Evolutionary conservation across 2,797 vertebrate genomes (phyloP).

Genomic region (Xiphorhynchus erythropygius): DNA sequence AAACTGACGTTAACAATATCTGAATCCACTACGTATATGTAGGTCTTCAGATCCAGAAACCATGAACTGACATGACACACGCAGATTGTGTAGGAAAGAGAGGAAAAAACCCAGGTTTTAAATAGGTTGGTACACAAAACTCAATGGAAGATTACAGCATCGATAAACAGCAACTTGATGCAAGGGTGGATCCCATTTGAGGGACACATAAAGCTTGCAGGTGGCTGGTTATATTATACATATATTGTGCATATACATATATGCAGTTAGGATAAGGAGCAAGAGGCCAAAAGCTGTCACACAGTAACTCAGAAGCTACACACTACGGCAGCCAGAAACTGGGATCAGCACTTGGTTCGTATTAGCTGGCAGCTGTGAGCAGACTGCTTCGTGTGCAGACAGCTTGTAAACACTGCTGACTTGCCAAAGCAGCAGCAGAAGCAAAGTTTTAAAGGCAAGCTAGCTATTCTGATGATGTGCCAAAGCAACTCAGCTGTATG

Average conservation of each 20-base stretch:
- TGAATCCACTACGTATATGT: neutral
- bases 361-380: constrained; percentile 30
- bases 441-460: constrained; percentile 9
- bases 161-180: neutral
- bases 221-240: constrained; percentile 11
- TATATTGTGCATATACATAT: constrained; percentile 38
- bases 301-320: constrained; percentile 38
- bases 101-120: neutral
- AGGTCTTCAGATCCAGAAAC: constrained; percentile 4
- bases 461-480: neutral
- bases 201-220: constrained; percentile 3
- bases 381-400: neutral
- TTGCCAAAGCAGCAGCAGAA: constrained; percentile 34
- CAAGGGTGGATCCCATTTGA: constrained; percentile 8
- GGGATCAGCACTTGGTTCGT: neutral
- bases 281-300: constrained; percentile 68
- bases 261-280: constrained; percentile 57
- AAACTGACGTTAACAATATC: neutral
- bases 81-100: neutral
- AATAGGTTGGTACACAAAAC: neutral
- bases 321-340: constrained; percentile 28
- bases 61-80: neutral
- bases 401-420: neutral
- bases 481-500: neutral
- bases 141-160: neutral